Evolutionary conservation across 1,140 invertebrate genomes (phyloP), one percentile per base, ranked within the genome.

Genomic region (Apis laboriosa): DNA sequence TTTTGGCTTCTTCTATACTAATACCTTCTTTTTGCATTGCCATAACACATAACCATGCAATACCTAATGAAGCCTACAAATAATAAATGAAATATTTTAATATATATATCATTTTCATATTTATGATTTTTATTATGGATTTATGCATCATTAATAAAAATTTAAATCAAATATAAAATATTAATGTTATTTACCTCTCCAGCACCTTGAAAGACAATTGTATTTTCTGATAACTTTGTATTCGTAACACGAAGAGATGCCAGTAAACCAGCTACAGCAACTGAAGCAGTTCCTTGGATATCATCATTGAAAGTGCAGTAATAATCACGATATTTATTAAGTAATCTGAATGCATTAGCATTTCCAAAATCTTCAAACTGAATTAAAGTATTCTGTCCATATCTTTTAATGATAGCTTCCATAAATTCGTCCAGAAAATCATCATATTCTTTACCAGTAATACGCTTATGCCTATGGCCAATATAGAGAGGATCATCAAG

Each of bases 361-460:
- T 99, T 98, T 11, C 96, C 98, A 92, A 99, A 99, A 94, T 99
- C 98, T 95, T 99, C 98, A 94, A 99, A 99, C 94, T 99, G 97
- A 73, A 98, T 98, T 11, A 98, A 94, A 58, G 96, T 96, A 90
- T 97, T 98, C 90, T 97, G 96, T 0, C 97, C 97, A 90, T 96
- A 99, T 86, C 98, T 96, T 80, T 96, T 95, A 0, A 99, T 97
- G 24, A 97, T 97, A 0, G 99, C 98, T 68, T 96, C 91, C 98
- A 99, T 99, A 92, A 99, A 99, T 94, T 99, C 99, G 68, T 99
- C 99, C 61, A 99, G 95, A 83, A 99, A 97, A 12, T 97, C 97
- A 91, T 99, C 98, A 93, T 99, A 99, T 77, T 96, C 95, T 43
- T 95, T 85, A 1, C 98, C 98, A 8, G 96, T 96, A 0, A 98